Percentiles rank a stretch among this genome's conserved stretches.
These are phyloP conservation scores for Porites australiensis DNA, from an alignment of 64 coral and sea anemone species.

Conservation along the genomic window DNA sequence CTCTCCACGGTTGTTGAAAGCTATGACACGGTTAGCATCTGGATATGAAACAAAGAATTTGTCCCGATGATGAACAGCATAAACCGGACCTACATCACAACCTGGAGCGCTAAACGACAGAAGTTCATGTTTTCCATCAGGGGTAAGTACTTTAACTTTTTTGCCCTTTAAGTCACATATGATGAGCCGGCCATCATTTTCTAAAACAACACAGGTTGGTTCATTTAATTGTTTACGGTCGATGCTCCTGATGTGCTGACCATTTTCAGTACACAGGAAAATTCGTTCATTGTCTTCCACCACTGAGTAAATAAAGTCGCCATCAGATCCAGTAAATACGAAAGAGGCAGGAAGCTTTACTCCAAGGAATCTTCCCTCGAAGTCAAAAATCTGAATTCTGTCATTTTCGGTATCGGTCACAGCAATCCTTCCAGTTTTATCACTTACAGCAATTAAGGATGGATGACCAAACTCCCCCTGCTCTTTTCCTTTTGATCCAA, in stretches of 20 bases:
- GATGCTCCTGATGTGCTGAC: background rate
- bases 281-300: background rate
- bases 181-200: background rate
- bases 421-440: background rate
- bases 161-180: background rate
- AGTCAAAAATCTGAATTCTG: constrained; percentile 12
- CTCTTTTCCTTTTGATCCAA: no score
- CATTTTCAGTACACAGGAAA: background rate
- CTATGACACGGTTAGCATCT: background rate
- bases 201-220: background rate
- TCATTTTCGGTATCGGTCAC: background rate
- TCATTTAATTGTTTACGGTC: background rate
- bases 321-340: background rate
- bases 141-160: no score
- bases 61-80: background rate
- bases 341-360: background rate
- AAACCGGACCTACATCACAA: background rate
- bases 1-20: background rate
- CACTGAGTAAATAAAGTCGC: background rate
- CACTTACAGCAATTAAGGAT: background rate
- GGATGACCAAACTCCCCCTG: no score
- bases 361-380: background rate
- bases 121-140: no score
- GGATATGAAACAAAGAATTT: background rate
- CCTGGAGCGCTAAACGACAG: background rate